Percentiles rank a stretch among this genome's conserved stretches.
These are phyloP conservation scores for Sipha maydis DNA, from an alignment of 2,888 invertebrate genomes.

Conservation along the genomic window DNA sequence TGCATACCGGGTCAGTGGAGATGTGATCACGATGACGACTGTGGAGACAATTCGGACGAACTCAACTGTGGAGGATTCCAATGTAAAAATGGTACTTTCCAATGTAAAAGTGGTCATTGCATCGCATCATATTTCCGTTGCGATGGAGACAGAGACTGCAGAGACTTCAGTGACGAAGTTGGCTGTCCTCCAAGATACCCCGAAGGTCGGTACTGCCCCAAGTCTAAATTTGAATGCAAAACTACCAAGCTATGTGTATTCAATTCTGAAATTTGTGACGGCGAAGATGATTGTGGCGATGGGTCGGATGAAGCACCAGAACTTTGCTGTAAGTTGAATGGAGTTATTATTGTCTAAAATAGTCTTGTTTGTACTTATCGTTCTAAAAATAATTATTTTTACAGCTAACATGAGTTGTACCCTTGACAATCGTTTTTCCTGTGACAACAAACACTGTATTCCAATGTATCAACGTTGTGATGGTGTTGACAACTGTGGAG, in stretches of 20 bases:
- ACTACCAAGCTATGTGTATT: constrained; percentile 91
- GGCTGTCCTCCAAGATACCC: constrained; percentile 90
- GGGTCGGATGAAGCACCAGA: constrained; percentile 85
- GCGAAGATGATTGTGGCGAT: constrained; percentile 92
- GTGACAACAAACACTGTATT: constrained; percentile 88
- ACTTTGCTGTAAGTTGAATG: constrained; percentile 73
- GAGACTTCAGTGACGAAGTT: constrained; percentile 89
- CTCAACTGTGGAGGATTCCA: constrained; percentile 82
- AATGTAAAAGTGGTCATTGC: constrained; percentile 92
- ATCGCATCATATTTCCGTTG: constrained; percentile 88
- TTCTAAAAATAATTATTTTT: constrained; percentile 38
- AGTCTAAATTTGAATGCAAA: constrained; percentile 88
- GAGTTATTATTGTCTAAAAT: neutral
- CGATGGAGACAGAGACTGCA: constrained; percentile 89
- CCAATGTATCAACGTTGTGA: constrained; percentile 89
- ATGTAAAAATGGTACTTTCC: constrained; percentile 91
- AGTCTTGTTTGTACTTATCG: neutral
- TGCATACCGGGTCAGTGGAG: constrained; percentile 93
- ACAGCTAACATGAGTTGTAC: constrained; percentile 85
- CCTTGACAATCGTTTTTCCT: constrained; percentile 85
- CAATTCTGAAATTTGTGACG: constrained; percentile 90
- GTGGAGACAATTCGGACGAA: constrained; percentile 94
- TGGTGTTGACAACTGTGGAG: constrained; percentile 91
- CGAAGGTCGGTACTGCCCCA: constrained; percentile 87
- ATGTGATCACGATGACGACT: constrained; percentile 96